These are phyloP conservation scores for Nasonia giraulti DNA, from an alignment of 1,140 invertebrate species.

Conservation along the genomic window DNA sequence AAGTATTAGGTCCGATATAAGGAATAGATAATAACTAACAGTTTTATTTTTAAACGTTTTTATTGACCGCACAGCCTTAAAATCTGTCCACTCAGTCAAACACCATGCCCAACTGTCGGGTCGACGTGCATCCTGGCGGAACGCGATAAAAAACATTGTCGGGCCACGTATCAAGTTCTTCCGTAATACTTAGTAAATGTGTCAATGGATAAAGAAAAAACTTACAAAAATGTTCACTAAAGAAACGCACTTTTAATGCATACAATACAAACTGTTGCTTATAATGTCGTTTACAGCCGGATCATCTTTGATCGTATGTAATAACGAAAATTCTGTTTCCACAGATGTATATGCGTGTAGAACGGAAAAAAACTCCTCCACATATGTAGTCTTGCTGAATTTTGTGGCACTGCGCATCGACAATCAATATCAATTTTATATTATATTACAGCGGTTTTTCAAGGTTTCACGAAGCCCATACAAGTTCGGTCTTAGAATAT, in stretches of 20 bases:
- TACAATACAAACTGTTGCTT: neutral
- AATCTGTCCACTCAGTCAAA: slow-evolving; percentile 65
- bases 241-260: neutral
- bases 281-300: neutral
- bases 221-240: neutral
- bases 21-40: slow-evolving; percentile 41
- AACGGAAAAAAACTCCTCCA: slow-evolving; percentile 16
- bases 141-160: slow-evolving; percentile 60
- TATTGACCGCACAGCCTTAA: slow-evolving; percentile 73
- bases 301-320: too few species aligned
- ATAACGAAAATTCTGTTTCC: neutral
- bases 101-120: slow-evolving; percentile 46
- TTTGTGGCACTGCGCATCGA: slow-evolving; percentile 58
- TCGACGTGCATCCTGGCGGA: slow-evolving; percentile 51
- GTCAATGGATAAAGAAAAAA: slow-evolving; percentile 30
- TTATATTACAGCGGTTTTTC: slow-evolving; percentile 64
- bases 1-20: slow-evolving; percentile 10
- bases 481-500: slow-evolving; percentile 6
- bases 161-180: slow-evolving; percentile 41
- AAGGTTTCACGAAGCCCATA: slow-evolving; percentile 51
- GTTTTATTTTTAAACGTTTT: slow-evolving; percentile 64
- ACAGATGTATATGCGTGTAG: neutral
- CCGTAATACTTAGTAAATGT: slow-evolving; percentile 23
- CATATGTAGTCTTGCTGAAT: slow-evolving; percentile 23
- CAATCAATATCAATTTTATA: slow-evolving; percentile 58